Percentiles rank a stretch among this genome's conserved stretches.
These are phyloP conservation scores for Ceyx erithaca DNA, from an alignment of 2,797 vertebrate genomes.

Conservation along the genomic window DNA sequence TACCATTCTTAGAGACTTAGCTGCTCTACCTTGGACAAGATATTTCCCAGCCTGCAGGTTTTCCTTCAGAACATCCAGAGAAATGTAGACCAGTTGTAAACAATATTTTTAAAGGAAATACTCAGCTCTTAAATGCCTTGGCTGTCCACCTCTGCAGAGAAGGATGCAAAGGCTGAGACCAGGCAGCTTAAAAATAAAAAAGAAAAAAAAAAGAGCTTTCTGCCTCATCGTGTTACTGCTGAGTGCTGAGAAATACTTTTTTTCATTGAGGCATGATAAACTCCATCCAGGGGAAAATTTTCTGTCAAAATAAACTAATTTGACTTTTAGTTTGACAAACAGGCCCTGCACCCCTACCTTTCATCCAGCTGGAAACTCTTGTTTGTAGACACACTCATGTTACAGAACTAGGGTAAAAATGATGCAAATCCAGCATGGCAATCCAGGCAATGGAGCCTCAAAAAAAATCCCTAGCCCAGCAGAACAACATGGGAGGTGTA, in stretches of 20 bases:
- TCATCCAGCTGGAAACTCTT: neutral
- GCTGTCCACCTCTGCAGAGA: neutral
- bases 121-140: neutral
- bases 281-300: neutral
- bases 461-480: neutral
- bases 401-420: neutral
- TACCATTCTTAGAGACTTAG: fast-evolving
- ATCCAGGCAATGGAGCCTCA: neutral
- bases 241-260: neutral
- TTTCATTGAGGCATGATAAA: neutral
- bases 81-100: neutral
- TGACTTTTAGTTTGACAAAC: neutral
- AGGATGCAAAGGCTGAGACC: neutral
- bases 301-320: neutral
- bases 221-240: neutral
- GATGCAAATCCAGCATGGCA: too few relatives aligned
- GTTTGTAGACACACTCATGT: neutral
- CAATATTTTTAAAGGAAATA: neutral
- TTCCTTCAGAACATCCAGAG: neutral
- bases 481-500: neutral
- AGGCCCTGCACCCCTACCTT: neutral
- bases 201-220: neutral
- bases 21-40: neutral
- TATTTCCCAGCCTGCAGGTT: neutral
- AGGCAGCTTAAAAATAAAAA: neutral